phyloP scores from a whole-genome alignment of 1,140 invertebrate species.

The Scylla paramamosain region DNA sequence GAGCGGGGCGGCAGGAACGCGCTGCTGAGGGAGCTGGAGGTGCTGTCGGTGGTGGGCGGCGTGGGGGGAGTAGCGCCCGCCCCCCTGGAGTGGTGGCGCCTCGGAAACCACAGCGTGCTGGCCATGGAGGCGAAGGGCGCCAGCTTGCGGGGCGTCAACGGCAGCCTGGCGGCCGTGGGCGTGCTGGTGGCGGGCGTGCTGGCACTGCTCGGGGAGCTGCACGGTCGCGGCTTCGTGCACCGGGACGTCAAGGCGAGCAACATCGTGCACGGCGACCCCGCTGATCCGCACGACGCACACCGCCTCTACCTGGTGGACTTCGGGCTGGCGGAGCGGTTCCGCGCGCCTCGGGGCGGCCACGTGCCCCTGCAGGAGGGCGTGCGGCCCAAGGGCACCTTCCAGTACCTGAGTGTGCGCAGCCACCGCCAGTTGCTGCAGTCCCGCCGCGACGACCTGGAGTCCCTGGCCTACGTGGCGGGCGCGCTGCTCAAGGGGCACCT shows the following conservation, averaged over 20 bases:
- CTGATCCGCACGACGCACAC: not conserved
- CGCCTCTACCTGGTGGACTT: constrained; percentile 50
- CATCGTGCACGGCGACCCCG: not conserved
- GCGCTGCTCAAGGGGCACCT: constrained; percentile 39
- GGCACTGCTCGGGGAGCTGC: not conserved
- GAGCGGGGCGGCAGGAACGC: not conserved
- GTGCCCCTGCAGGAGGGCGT: not conserved
- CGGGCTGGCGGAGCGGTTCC: constrained; percentile 16
- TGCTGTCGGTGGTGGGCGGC: not conserved
- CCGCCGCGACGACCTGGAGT: constrained; percentile 61
- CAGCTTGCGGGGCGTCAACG: not conserved
- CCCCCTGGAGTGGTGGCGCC: not conserved
- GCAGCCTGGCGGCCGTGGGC: not conserved
- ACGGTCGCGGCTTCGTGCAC: constrained; percentile 26
- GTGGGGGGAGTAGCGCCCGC: not conserved
- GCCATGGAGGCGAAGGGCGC: constrained; percentile 44
- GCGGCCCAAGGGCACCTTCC: constrained; percentile 9
- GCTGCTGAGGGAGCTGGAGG: not conserved
- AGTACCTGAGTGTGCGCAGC: constrained; percentile 30
- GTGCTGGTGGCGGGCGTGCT: constrained; percentile 26
- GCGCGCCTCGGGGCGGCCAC: not conserved
- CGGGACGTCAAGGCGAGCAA: constrained; percentile 49
- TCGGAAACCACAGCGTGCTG: constrained; percentile 42
- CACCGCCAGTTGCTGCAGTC: not conserved
- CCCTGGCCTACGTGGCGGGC: constrained; percentile 39